Evolutionary conservation across 1,140 invertebrate genomes (phyloP).

Genomic region (Mizuhopecten yessoensis): DNA sequence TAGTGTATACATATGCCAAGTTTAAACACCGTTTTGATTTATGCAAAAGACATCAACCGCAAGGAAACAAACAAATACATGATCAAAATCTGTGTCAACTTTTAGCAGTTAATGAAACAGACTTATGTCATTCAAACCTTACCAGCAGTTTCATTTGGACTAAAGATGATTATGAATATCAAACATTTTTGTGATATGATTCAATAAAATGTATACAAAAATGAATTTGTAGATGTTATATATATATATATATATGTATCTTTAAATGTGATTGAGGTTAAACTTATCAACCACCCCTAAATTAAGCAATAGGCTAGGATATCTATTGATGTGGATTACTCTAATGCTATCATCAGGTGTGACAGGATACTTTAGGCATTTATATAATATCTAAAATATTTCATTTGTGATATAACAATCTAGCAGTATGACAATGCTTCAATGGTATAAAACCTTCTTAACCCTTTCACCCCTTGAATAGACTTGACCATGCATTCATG

Average conservation of each 20-base stretch:
- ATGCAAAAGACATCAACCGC: slow-evolving; percentile 9
- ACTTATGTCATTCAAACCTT: not conserved
- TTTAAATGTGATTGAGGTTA: too few relatives aligned
- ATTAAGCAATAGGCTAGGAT: too few relatives aligned
- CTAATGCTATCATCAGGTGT: not conserved
- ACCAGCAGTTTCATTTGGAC: slow-evolving; percentile 30
- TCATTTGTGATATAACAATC: not conserved
- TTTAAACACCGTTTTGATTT: not conserved
- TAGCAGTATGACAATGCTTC: too few relatives aligned
- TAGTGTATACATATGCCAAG: not conserved
- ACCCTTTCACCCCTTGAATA: too few relatives aligned
- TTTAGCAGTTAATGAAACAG: too few relatives aligned
- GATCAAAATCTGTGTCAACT: not conserved
- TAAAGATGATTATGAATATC: not conserved
- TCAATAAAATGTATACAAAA: slow-evolving; percentile 17
- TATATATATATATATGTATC: not conserved
- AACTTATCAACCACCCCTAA: too few relatives aligned
- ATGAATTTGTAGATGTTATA: not conserved
- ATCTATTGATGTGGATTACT: not conserved
- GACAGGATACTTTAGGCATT: not conserved
- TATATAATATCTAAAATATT: not conserved
- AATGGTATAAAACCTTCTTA: too few relatives aligned
- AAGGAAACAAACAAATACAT: not conserved
- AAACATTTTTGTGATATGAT: slow-evolving; percentile 26
- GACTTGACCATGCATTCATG: too few relatives aligned